Conservation (phyloP, 2,797 vertebrate species). For the Discoglossus pictus region DNA sequence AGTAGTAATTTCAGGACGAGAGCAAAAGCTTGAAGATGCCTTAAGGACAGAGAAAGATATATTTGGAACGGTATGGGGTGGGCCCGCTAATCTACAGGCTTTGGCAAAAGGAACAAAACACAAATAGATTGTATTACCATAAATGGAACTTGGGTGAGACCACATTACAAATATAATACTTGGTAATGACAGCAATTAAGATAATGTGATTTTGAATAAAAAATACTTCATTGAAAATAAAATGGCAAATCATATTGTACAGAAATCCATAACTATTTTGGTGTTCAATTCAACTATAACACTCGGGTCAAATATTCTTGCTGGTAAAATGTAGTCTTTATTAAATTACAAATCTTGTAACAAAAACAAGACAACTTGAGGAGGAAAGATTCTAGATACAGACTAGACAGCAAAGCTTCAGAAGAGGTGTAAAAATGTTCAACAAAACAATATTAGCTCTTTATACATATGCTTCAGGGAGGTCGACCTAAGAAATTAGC, state of each 20-base stretch:
- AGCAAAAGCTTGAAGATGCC: slow-evolving; percentile 80
- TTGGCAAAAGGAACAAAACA: slow-evolving; percentile 79
- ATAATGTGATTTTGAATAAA: too few relatives aligned
- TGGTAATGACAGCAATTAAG: too few relatives aligned
- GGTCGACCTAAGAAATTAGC: slow-evolving; percentile 61
- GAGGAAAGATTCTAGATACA: slow-evolving; percentile 68
- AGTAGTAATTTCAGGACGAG: slow-evolving; percentile 79
- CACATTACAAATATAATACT: too few relatives aligned
- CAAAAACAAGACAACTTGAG: slow-evolving; percentile 68
- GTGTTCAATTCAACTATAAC: too few relatives aligned
- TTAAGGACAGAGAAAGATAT: slow-evolving; percentile 83
- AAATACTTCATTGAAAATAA: too few relatives aligned
- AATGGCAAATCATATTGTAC: too few relatives aligned
- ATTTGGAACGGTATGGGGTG: slow-evolving; percentile 90
- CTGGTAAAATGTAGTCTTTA: slow-evolving; percentile 79
- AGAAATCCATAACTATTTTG: too few relatives aligned
- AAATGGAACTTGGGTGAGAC: too few relatives aligned
- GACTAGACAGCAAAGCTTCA: slow-evolving; percentile 69
- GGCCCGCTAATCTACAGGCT: slow-evolving; percentile 83
- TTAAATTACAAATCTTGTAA: slow-evolving; percentile 82
- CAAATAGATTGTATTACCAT: slow-evolving; percentile 72
- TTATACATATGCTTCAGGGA: slow-evolving; percentile 68
- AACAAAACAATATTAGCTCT: slow-evolving; percentile 65
- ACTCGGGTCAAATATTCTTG: slow-evolving; percentile 45
- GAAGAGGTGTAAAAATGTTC: slow-evolving; percentile 65